phyloP scores from a whole-genome alignment of 1,140 invertebrate species.

The Venturia canescens region DNA sequence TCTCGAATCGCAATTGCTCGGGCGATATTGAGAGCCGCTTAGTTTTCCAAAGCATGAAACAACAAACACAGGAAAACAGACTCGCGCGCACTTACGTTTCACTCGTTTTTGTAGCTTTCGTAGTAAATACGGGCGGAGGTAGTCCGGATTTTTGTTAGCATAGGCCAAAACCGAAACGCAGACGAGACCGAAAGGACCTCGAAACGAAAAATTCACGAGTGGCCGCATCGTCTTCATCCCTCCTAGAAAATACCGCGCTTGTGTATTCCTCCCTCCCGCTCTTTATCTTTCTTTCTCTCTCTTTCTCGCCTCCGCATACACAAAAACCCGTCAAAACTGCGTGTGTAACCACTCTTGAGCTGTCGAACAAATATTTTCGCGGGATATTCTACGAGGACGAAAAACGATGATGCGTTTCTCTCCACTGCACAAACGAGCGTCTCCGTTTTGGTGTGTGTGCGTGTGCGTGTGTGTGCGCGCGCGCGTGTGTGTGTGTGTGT shows the following conservation, averaged over 20 bases:
- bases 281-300: too few species aligned
- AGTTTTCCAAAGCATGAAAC: conserved; percentile 49
- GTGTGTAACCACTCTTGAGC: conserved; percentile 52
- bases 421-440: too few species aligned
- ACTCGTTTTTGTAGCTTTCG: conserved; percentile 7
- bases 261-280: not conserved
- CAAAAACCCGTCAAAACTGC: conserved; percentile 10
- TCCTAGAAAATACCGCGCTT: conserved; percentile 5
- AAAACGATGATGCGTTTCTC: conserved; percentile 39
- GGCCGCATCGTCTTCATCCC: conserved; percentile 49
- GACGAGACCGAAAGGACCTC: not conserved
- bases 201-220: conserved; percentile 26
- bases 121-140: too few species aligned
- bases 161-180: conserved; percentile 47
- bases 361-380: conserved; percentile 64
- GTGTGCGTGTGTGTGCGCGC: not conserved
- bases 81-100: conserved; percentile 44
- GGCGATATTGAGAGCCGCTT: too few species aligned
- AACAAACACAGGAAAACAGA: conserved; percentile 53
- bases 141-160: conserved; percentile 55
- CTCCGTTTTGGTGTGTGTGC: not conserved
- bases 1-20: too few species aligned
- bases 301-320: conserved; percentile 60
- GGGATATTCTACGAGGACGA: conserved; percentile 33
- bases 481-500: not conserved